A percentile compares a stretch with the other conserved stretches of the same genome.
Conservation (phyloP, 2,888 invertebrate genomes). For the Branchipolynoe longqiensis region DNA sequence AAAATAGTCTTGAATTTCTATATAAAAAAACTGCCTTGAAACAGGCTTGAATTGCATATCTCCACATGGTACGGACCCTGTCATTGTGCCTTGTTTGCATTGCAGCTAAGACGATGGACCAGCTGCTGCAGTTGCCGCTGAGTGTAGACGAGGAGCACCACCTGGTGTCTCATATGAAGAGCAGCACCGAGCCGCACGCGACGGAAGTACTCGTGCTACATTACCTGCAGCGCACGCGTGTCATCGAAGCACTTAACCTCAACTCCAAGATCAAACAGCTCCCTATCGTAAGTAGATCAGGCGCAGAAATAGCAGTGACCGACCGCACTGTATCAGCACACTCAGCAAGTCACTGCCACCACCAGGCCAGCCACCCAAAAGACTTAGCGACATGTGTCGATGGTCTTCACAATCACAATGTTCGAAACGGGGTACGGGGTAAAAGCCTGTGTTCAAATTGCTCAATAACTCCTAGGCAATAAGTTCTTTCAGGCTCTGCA, state of each 20-base stretch:
- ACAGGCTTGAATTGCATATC: no score
- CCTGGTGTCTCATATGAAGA: slow-evolving; percentile 86
- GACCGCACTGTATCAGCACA: background rate
- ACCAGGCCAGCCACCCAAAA: background rate
- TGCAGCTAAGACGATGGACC: slow-evolving; percentile 82
- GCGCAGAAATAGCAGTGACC: no score
- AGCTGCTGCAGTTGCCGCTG: slow-evolving; percentile 86
- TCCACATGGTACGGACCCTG: no score
- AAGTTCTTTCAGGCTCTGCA: no score
- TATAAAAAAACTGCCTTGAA: no score
- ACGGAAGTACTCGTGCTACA: slow-evolving; percentile 87
- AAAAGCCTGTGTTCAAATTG: no score
- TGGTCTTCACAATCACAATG: no score
- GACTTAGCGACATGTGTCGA: background rate
- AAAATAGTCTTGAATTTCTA: no score
- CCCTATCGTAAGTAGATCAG: slow-evolving; percentile 73
- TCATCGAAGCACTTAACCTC: slow-evolving; percentile 82
- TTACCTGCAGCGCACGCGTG: slow-evolving; percentile 85
- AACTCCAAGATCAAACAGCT: slow-evolving; percentile 79
- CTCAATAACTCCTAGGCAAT: no score
- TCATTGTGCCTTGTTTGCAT: no score
- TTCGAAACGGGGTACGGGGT: no score
- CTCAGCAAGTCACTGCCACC: background rate
- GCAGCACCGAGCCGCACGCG: slow-evolving; percentile 84
- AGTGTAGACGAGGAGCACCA: slow-evolving; percentile 86